Evolutionary conservation across 2,797 vertebrate species (phyloP).

Genomic region (Apogon talboti): DNA sequence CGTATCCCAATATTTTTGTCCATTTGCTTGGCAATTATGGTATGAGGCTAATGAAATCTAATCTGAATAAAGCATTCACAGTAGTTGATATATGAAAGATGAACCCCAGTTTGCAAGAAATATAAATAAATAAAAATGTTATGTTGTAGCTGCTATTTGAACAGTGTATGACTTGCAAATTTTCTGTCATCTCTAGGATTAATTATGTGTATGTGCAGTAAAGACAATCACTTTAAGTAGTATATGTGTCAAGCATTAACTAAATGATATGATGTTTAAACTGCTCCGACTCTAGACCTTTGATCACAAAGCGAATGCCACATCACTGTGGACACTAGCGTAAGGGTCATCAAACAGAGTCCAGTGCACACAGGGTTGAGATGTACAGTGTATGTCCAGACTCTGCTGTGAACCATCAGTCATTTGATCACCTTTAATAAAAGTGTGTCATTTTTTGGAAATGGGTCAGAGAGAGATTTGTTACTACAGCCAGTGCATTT

Average conservation of each 20-base stretch:
- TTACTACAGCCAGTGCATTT: neutral
- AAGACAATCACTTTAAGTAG: neutral
- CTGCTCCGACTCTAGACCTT: slow-evolving; percentile 49
- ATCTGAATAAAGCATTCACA: too few relatives aligned
- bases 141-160: slow-evolving; percentile 7
- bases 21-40: too few relatives aligned
- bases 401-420: slow-evolving; percentile 35
- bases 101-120: too few relatives aligned
- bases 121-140: neutral
- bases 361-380: slow-evolving; percentile 4
- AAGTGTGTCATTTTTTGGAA: slow-evolving; percentile 3
- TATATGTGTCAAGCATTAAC: slow-evolving; percentile 3
- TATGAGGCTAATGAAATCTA: too few relatives aligned
- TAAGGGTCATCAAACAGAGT: slow-evolving; percentile 46
- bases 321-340: slow-evolving; percentile 36
- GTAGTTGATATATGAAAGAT: too few relatives aligned
- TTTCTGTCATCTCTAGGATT: neutral
- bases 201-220: neutral
- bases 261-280: slow-evolving; percentile 41
- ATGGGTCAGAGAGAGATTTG: neutral
- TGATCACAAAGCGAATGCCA: slow-evolving; percentile 53
- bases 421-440: slow-evolving; percentile 13
- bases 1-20: too few relatives aligned
- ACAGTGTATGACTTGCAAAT: slow-evolving; percentile 4
- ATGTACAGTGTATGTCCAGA: neutral